Conservation (phyloP, 2,113 vertebrate genomes). For the Mesoclemmys tuberculata region DNA sequence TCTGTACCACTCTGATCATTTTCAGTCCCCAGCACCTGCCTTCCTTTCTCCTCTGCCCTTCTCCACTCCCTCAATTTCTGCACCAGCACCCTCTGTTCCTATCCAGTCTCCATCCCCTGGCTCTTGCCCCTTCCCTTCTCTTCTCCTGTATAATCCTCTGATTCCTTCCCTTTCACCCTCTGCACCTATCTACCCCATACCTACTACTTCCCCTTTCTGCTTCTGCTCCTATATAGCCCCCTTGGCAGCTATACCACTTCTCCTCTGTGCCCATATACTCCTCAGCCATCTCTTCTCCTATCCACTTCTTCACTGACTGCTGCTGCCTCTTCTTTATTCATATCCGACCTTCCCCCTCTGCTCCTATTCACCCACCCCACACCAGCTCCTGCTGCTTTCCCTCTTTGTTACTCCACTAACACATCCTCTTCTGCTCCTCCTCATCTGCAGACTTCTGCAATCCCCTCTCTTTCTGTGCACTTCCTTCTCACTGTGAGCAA, state of each 20-base stretch:
- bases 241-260: background rate
- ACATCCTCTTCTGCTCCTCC: background rate
- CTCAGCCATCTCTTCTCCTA: background rate
- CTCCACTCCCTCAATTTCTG: background rate
- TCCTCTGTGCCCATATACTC: background rate
- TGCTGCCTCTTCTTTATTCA: background rate
- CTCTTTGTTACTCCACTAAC: background rate
- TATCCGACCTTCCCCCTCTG: background rate
- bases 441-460: background rate
- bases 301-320: background rate
- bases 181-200: background rate
- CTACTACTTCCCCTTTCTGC: background rate
- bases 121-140: background rate
- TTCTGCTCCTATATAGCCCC: background rate
- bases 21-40: background rate
- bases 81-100: background rate
- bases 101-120: background rate
- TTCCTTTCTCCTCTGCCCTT: background rate
- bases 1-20: background rate
- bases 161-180: background rate
- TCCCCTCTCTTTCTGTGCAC: background rate
- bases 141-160: background rate
- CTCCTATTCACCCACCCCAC: background rate
- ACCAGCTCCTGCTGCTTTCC: background rate
- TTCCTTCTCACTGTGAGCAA: background rate